Base-by-base conservation (phyloP, 1,140 invertebrate genomes). In the Drosophila melanica region DNA sequence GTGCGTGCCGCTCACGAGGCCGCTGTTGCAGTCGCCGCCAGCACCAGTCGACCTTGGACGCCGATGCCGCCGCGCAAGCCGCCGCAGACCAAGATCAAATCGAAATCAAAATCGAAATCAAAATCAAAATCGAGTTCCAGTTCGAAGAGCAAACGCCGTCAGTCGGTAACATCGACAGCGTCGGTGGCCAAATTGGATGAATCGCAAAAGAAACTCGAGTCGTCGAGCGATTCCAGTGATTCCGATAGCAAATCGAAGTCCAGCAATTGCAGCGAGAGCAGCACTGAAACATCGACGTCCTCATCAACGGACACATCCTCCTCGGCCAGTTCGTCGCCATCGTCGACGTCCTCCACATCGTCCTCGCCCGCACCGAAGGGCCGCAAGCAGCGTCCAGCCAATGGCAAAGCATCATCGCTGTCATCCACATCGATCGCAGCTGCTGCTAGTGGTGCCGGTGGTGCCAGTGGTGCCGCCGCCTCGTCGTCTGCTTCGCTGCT, bases 1-100 rank as follows among this genome's bases (percentile, higher is more conserved):
- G 73, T 79, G 45, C 57, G 73, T 33, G 66, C 67, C 4, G 76
- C 76, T 4, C 76, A 79, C 27, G 73, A 79, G 18, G 73, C 63
- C 4, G 76, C 67, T 0, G 51, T 12, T 2, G 72, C 72, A 8
- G 67, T 51, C 3, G 75, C 70, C 6, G 75, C 77, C 6, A 75
- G 71, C 23, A 67, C 65, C 20, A 80, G 77, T 66, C 75, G 77
- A 33, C 75, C 75, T 50, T 80, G 75, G 75, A 80, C 77, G 16
- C 75, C 77, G 4, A 78, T 80, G 77, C 77, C 77, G 57, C 75
- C 77, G 6, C 77, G 77, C 1, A 89, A 84, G 39, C 85, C 84
- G 1, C 51, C 84, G 1, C 51, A 81, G 5, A 16, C 14, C 2
- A 73, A 73, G 45, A 35, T 7, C 20, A 75, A 75, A 41, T 27